Conservation (phyloP, 2,797 vertebrate genomes). For the Thripadectes ignobilis region DNA sequence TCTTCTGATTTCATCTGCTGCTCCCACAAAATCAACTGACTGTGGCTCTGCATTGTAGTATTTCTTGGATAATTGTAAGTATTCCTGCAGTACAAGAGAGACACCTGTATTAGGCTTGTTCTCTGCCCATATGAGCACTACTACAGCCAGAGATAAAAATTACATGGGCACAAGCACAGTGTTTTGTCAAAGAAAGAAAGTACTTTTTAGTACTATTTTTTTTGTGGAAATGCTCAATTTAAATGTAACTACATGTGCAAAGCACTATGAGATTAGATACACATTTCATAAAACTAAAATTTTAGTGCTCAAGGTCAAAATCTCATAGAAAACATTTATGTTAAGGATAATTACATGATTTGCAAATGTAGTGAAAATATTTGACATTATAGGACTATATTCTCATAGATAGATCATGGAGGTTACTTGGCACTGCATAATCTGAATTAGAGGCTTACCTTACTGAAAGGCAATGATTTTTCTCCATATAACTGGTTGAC, state of each 20-base stretch:
- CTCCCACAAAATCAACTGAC: constrained; percentile 80
- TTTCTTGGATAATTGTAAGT: constrained; percentile 77
- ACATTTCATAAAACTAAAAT: background rate
- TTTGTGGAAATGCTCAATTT: background rate
- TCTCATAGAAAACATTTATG: background rate
- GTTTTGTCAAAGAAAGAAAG: background rate
- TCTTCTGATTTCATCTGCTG: constrained; percentile 76
- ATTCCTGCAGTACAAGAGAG: constrained; percentile 77
- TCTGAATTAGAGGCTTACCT: constrained; percentile 19
- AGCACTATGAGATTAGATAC: background rate
- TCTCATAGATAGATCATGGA: background rate
- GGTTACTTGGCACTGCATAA: background rate
- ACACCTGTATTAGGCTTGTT: background rate
- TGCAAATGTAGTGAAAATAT: background rate
- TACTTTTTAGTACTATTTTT: background rate
- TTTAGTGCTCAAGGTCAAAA: background rate
- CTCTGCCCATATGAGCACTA: background rate
- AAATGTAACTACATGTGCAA: background rate
- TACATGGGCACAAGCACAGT: background rate
- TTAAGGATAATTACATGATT: background rate
- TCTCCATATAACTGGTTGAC: constrained; percentile 75
- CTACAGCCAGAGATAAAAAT: background rate
- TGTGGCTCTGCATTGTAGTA: constrained; percentile 82
- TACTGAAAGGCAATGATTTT: constrained; percentile 65
- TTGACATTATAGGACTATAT: background rate